phyloP scores from a whole-genome alignment of 2,888 invertebrate species.

The Anthrax anthrax region DNA sequence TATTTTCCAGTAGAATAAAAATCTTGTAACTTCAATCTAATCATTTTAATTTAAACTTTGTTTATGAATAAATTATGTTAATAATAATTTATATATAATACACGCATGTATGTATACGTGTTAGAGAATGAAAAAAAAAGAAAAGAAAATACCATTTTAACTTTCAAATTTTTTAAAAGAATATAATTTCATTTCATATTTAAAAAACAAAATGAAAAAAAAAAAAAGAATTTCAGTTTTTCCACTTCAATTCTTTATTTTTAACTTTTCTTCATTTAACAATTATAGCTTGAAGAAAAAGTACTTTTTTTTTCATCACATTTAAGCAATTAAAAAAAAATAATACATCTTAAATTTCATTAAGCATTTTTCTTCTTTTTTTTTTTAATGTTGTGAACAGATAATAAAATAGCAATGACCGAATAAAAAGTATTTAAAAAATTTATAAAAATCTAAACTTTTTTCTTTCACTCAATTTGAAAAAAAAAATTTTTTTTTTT shows the following conservation, averaged over 20 bases:
- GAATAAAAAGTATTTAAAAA: too few species aligned
- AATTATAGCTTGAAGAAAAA: conserved; percentile 1
- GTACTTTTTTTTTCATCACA: background rate
- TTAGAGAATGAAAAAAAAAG: too few species aligned
- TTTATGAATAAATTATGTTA: conserved; percentile 34
- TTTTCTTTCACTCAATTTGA: too few species aligned
- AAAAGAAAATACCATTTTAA: background rate
- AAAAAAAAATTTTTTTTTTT: too few species aligned
- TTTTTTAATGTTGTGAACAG: background rate
- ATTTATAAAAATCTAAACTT: too few species aligned
- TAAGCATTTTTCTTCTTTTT: background rate
- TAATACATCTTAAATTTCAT: too few species aligned
- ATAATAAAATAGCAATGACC: too few species aligned
- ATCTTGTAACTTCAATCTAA: background rate
- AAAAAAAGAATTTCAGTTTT: conserved; percentile 3
- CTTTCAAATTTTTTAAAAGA: background rate
- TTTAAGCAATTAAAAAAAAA: too few species aligned
- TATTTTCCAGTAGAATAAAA: too few species aligned
- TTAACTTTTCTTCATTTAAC: background rate
- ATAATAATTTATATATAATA: conserved; percentile 15
- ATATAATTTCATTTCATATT: background rate
- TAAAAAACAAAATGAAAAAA: background rate
- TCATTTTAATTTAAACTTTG: conserved; percentile 22
- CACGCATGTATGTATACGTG: background rate
- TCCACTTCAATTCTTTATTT: conserved; percentile 1